Evolutionary conservation across 2,888 invertebrate species (phyloP).

Genomic region (Noctua fimbriata): DNA sequence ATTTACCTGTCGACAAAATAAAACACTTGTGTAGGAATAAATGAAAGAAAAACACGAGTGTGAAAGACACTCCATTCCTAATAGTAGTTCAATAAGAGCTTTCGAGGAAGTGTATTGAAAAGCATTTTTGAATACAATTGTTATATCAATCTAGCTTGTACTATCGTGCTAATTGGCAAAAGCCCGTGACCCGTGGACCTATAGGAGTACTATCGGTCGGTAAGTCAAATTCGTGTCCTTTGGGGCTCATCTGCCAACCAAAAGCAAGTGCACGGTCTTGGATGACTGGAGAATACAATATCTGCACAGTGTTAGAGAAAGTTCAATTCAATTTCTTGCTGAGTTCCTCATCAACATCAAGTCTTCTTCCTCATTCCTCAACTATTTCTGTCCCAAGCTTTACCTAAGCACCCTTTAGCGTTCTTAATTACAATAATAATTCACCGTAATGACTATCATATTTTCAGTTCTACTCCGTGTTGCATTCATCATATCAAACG

Average conservation of each 20-base stretch:
- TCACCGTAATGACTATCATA: conserved; percentile 15
- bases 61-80: neutral
- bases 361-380: no score
- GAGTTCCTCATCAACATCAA: no score
- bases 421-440: conserved; percentile 20
- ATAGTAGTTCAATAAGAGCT: neutral
- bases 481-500: conserved; percentile 18
- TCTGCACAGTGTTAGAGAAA: neutral
- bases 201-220: neutral
- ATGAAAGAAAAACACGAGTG: neutral
- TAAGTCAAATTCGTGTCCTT: neutral
- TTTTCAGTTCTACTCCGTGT: conserved; percentile 14
- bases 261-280: neutral
- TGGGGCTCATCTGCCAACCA: neutral
- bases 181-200: no score
- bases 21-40: neutral
- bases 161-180: no score
- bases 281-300: neutral
- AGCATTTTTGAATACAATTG: no score
- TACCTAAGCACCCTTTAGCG: neutral
- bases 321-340: no score
- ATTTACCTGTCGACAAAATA: no score
- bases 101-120: no score
- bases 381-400: neutral
- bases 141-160: no score